phyloP scores from a whole-genome alignment of 2,113 vertebrate genomes.

The Scophthalmus maximus region DNA sequence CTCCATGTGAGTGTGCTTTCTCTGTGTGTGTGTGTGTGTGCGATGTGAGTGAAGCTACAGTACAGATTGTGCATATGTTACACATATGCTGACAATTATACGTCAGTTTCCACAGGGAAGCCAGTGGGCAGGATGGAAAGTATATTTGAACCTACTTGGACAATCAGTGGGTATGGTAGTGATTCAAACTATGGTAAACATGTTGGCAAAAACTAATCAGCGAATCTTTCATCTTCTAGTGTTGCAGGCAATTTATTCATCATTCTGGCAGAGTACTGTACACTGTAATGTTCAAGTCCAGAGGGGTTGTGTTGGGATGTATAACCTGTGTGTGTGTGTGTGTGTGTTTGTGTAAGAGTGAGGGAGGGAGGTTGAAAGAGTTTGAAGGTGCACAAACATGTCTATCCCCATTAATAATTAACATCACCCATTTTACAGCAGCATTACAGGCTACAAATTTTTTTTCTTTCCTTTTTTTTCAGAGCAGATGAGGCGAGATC shows the following conservation, averaged over 20 bases:
- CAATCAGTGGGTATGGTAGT: conserved; percentile 69
- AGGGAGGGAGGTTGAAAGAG: neutral
- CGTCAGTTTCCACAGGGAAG: conserved; percentile 54
- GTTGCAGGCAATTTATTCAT: conserved; percentile 64
- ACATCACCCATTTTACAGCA: conserved; percentile 40
- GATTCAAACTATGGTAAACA: conserved; percentile 75
- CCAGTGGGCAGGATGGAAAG: conserved; percentile 58
- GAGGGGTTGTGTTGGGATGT: conserved; percentile 24
- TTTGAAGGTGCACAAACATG: conserved; percentile 35
- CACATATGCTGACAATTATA: conserved; percentile 70
- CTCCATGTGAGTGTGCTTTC: conserved; percentile 17
- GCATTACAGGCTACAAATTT: conserved; percentile 21
- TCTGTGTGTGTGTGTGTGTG: conserved; percentile 5
- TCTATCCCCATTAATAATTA: conserved; percentile 58
- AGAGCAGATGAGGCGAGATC: conserved; percentile 30
- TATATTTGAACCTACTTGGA: conserved; percentile 57
- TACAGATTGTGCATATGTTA: conserved; percentile 43
- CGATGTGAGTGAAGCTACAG: conserved; percentile 22
- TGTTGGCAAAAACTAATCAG: conserved; percentile 69
- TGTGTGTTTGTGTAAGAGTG: conserved; percentile 11
- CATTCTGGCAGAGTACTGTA: conserved; percentile 39
- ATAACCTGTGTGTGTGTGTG: conserved; percentile 12
- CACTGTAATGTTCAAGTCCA: conserved; percentile 19
- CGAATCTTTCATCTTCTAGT: conserved; percentile 67
- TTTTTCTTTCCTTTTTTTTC: conserved; percentile 4